These are phyloP conservation scores for Cotesia chilonis DNA, from an alignment of 1,140 invertebrate species.

Conservation along the genomic window DNA sequence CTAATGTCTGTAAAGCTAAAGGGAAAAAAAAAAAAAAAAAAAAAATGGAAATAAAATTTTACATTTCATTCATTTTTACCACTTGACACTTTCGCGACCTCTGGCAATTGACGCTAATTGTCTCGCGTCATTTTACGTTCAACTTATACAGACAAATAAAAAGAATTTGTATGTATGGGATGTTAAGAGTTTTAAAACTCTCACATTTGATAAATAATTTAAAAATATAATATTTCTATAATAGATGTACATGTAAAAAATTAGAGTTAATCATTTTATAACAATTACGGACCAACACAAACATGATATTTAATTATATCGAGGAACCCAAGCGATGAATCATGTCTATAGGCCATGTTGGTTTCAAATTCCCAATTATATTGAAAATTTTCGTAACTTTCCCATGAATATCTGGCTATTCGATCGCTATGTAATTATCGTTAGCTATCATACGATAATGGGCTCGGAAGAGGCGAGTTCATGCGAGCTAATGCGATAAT, in stretches of 20 bases:
- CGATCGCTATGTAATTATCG: slow-evolving; percentile 19
- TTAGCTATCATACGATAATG: slow-evolving; percentile 30
- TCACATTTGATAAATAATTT: too few species aligned
- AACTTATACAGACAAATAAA: not conserved
- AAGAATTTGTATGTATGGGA: too few species aligned
- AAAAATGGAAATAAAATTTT: not conserved
- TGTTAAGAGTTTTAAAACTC: too few species aligned
- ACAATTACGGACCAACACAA: not conserved
- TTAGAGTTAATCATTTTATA: not conserved
- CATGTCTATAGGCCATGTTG: not conserved
- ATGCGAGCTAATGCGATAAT: slow-evolving; percentile 21
- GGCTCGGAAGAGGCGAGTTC: slow-evolving; percentile 12
- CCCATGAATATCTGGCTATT: not conserved
- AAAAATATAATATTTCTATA: not conserved
- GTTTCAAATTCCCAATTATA: slow-evolving; percentile 36
- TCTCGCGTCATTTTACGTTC: slow-evolving; percentile 8
- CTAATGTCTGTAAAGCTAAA: slow-evolving; percentile 7
- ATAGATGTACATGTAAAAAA: not conserved
- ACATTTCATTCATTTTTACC: slow-evolving; percentile 9
- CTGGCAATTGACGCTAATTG: slow-evolving; percentile 40
- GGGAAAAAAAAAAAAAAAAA: not conserved
- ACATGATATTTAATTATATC: slow-evolving; percentile 9
- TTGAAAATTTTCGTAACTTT: slow-evolving; percentile 24
- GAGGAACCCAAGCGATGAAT: not conserved
- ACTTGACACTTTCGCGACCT: slow-evolving; percentile 26